Percentiles rank a stretch among this genome's conserved stretches.
These are phyloP conservation scores for Sarcoramphus papa DNA, from an alignment of 2,797 vertebrate genomes.

Conservation along the genomic window DNA sequence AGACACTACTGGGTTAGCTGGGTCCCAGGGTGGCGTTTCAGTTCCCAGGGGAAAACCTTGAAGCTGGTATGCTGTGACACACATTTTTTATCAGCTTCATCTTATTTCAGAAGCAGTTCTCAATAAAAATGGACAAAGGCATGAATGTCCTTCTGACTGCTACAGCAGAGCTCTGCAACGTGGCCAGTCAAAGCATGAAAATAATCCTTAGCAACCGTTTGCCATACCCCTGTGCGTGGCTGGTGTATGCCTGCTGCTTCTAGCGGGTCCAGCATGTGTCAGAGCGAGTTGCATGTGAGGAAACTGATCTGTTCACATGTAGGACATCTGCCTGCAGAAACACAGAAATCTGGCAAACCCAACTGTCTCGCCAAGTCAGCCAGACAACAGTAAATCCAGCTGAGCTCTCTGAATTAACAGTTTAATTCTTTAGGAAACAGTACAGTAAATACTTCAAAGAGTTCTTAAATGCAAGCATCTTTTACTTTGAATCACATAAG, in stretches of 20 bases:
- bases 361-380: not conserved
- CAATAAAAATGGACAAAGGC: not conserved
- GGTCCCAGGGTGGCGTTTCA: not conserved
- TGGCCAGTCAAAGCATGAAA: not conserved
- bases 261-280: not conserved
- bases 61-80: not conserved
- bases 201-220: rapidly evolving
- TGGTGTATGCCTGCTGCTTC: not conserved
- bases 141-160: not conserved
- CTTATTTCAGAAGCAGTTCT: not conserved
- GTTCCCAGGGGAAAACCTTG: not conserved
- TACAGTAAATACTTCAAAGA: slow-evolving; percentile 5
- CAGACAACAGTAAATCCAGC: not conserved
- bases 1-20: not conserved
- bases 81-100: not conserved
- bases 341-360: not conserved
- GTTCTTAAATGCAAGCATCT: not conserved
- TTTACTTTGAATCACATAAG: not conserved
- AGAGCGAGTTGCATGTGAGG: not conserved
- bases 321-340: not conserved
- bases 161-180: not conserved
- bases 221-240: not conserved
- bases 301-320: not conserved
- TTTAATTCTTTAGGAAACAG: not conserved
- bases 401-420: not conserved